Evolutionary conservation across 2,797 vertebrate genomes (phyloP), one percentile per base, ranked within the genome.

Genomic region (Huso huso): DNA sequence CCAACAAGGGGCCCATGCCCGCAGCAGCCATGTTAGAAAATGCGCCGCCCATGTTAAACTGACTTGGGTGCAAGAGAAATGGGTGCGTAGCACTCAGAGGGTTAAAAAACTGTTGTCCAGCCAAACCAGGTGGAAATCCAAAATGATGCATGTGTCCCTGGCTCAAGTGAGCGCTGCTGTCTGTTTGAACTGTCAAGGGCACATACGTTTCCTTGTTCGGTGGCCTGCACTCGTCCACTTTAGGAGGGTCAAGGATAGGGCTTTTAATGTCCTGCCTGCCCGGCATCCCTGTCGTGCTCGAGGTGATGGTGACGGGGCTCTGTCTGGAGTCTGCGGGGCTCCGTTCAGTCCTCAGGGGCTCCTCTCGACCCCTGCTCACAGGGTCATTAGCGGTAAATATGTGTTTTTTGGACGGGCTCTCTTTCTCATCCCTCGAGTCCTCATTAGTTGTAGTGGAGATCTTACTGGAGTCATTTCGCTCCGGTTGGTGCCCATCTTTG

Each of bases 21-120:
- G 84, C 81, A 0, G 94, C 92, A 0, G 94, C 92, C 95, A 99
- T 95, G 75, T 94, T 89, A 70, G 95, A 93, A 86, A 98, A 97
- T 1, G 96, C 93, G 0, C 94, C 89, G n/a, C 96, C 95, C 93
- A 99, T 95, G 80, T 92, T 93, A 75, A 99, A 97, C 89, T 97
- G 96, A 70, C 95, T 70, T 2, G 96, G 96, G 83, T 98, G 95
- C 76, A 98, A 81, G 67, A 99, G 93, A 64, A 98, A 91, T 1
- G 96, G 95, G 66, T 96, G 95, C 68, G 94, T 91, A 1, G 90
- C 90, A 55, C 91, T 88, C 63, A 95, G 71, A 11, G 94, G 94
- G 80, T 87, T 92, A 84, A 99, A 98, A 88, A 98, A 98, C 85
- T 94, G 96, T 77, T 97, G 95, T 72, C 94, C 88, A 0, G 92